Conservation (phyloP, 2,888 invertebrate species). For the Eupithecia inturbata region DNA sequence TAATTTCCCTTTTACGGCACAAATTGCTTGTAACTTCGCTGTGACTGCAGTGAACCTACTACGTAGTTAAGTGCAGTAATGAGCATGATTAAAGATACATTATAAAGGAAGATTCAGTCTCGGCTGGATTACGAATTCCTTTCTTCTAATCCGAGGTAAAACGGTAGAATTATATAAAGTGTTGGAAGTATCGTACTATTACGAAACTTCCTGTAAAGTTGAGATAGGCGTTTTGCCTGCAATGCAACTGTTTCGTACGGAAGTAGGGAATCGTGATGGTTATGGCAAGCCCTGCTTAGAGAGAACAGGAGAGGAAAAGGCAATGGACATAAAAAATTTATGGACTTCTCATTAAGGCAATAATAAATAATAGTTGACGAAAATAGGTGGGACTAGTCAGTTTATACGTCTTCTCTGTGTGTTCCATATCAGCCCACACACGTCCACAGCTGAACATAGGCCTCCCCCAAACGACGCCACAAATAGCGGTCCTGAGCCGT, state of each 20-base stretch:
- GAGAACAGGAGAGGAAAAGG: background rate
- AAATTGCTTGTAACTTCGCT: conserved; percentile 26
- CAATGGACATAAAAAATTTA: background rate
- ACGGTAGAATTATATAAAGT: background rate
- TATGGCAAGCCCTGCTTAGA: background rate
- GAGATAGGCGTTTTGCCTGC: background rate
- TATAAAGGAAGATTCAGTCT: background rate
- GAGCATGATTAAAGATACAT: background rate
- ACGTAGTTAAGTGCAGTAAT: conserved; percentile 12
- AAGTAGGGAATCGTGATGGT: background rate
- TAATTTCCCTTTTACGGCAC: conserved; percentile 52
- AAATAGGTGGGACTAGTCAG: too few species aligned
- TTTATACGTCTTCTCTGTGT: too few species aligned
- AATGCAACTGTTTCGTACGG: background rate
- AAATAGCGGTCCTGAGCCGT: too few species aligned
- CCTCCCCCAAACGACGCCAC: too few species aligned
- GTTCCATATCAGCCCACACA: too few species aligned
- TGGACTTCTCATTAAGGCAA: background rate
- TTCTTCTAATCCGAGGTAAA: background rate
- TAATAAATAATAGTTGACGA: too few species aligned
- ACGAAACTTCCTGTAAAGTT: background rate
- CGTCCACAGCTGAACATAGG: too few species aligned
- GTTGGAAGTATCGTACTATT: background rate
- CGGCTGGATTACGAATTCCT: background rate
- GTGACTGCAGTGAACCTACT: conserved; percentile 11